phyloP scores from a whole-genome alignment of 2,113 vertebrate genomes.

The Aldabrachelys gigantea region DNA sequence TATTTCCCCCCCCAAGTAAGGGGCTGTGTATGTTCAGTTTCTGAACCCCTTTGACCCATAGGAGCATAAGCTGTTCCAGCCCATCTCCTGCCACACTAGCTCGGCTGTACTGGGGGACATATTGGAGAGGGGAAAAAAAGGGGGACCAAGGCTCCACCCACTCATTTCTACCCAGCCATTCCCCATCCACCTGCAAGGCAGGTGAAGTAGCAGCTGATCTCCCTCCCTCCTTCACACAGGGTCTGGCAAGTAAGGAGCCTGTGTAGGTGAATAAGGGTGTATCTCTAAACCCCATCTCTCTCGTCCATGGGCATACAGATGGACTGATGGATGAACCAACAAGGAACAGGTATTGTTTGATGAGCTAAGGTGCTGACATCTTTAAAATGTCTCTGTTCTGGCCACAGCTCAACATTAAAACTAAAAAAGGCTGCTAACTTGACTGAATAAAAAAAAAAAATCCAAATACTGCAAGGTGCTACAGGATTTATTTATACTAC shows the following conservation, averaged over 20 bases:
- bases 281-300: neutral
- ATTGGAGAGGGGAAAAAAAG: neutral
- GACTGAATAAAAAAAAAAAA: neutral
- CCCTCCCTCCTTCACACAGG: neutral
- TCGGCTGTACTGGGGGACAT: neutral
- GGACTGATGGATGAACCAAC: neutral
- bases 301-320: neutral
- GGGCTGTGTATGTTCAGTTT: neutral
- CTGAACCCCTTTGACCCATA: neutral
- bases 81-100: neutral
- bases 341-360: neutral
- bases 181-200: too few species aligned
- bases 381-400: neutral
- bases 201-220: neutral
- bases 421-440: neutral
- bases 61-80: neutral
- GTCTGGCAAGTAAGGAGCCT: neutral
- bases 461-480: neutral
- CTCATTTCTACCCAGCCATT: neutral
- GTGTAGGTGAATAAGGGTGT: neutral
- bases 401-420: neutral
- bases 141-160: neutral
- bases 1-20: neutral
- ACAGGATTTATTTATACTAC: neutral
- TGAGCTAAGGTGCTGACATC: neutral